phyloP scores from a whole-genome alignment of 2,113 vertebrate species.

The Passer domesticus region DNA sequence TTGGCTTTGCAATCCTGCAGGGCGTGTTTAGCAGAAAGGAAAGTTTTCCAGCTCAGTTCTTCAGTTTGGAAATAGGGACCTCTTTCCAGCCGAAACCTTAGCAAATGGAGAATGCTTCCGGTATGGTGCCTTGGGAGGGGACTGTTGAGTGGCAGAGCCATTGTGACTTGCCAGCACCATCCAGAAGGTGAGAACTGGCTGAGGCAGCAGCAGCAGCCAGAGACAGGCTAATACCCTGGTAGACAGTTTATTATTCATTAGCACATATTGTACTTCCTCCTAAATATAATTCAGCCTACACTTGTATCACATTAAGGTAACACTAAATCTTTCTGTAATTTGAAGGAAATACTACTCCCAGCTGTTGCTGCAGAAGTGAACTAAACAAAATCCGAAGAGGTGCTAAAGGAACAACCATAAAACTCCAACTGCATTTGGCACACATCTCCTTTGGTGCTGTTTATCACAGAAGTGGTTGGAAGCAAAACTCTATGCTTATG shows the following conservation, averaged over 20 bases:
- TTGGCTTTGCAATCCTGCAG: neutral
- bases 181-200: slow-evolving; percentile 44
- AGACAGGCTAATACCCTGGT: slow-evolving; percentile 4
- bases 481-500: fast-evolving
- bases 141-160: neutral
- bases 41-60: neutral
- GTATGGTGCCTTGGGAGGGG: neutral
- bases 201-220: neutral
- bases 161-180: neutral
- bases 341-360: slow-evolving; percentile 64
- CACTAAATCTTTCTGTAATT: slow-evolving; percentile 65
- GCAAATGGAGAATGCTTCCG: neutral
- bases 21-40: neutral
- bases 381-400: slow-evolving; percentile 31
- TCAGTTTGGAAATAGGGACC: neutral
- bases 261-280: slow-evolving; percentile 56
- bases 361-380: slow-evolving; percentile 52
- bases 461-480: neutral
- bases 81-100: neutral
- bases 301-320: slow-evolving; percentile 56
- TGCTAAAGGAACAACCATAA: slow-evolving; percentile 28
- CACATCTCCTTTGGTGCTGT: neutral
- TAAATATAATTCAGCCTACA: slow-evolving; percentile 54
- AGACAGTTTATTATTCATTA: slow-evolving; percentile 66
- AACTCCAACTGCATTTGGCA: slow-evolving; percentile 4